Percentiles rank a stretch among this genome's conserved stretches.
phyloP scores from a whole-genome alignment of 2,888 invertebrate genomes.

The Napeogenes inachia region DNA sequence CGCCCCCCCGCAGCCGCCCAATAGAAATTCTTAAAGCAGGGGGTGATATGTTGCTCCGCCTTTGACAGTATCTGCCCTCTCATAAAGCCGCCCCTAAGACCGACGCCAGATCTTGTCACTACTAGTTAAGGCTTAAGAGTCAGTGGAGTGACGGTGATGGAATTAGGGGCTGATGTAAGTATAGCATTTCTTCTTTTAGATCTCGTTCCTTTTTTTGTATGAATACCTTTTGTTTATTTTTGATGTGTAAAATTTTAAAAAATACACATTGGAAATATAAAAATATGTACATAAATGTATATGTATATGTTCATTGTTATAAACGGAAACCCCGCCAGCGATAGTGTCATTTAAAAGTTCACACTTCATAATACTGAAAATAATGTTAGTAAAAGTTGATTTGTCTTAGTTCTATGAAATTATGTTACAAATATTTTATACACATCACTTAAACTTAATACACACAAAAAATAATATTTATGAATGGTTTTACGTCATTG shows the following conservation, averaged over 20 bases:
- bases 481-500: no score
- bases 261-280: no score
- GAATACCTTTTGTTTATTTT: no score
- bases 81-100: constrained; percentile 38
- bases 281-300: no score
- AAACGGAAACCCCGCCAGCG: no score
- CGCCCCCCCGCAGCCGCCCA: constrained; percentile 48
- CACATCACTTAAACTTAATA: not conserved
- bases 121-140: constrained; percentile 23
- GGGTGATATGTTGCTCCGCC: constrained; percentile 49
- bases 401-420: not conserved
- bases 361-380: no score
- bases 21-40: constrained; percentile 35
- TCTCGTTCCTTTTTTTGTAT: no score
- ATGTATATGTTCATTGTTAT: no score
- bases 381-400: no score
- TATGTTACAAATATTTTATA: constrained; percentile 4
- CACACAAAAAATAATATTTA: no score
- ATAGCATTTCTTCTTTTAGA: not conserved
- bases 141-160: constrained; percentile 7
- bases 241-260: no score
- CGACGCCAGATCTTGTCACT: constrained; percentile 34
- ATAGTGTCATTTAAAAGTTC: no score
- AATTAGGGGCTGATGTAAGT: constrained; percentile 23
- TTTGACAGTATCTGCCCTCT: constrained; percentile 38